These are phyloP conservation scores for human (Homo sapiens) DNA, from an alignment of 2,113 vertebrate species.

Conservation along the genomic window DNA sequence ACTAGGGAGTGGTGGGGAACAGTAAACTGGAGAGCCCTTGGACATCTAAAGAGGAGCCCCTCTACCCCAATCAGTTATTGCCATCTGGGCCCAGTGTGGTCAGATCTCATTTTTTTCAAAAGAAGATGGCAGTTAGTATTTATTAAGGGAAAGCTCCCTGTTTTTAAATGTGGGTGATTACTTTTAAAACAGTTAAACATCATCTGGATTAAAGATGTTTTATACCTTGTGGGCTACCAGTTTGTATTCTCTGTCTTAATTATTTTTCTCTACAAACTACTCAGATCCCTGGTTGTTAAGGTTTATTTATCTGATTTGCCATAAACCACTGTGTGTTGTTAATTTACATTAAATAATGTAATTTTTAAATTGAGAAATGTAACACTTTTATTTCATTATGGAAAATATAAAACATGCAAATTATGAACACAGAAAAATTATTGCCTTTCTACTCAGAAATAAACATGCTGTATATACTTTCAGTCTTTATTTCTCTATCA, in stretches of 20 bases:
- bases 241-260: background rate
- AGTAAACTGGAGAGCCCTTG: background rate
- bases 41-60: background rate
- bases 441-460: background rate
- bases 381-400: background rate
- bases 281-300: background rate
- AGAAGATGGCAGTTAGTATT: background rate
- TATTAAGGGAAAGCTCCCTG: background rate
- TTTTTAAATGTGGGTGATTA: background rate
- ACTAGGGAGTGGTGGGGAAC: background rate
- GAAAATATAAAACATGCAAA: background rate
- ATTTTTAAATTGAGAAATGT: background rate
- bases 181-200: background rate
- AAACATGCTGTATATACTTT: background rate
- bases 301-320: background rate
- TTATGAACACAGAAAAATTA: background rate
- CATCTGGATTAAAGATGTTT: background rate
- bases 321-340: background rate
- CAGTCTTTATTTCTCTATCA: background rate
- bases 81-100: background rate
- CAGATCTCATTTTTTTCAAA: background rate
- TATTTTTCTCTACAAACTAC: background rate
- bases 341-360: background rate
- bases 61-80: background rate
- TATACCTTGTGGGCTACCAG: background rate